Conservation (phyloP, 1,140 invertebrate genomes). For the Drosophila virilis region DNA sequence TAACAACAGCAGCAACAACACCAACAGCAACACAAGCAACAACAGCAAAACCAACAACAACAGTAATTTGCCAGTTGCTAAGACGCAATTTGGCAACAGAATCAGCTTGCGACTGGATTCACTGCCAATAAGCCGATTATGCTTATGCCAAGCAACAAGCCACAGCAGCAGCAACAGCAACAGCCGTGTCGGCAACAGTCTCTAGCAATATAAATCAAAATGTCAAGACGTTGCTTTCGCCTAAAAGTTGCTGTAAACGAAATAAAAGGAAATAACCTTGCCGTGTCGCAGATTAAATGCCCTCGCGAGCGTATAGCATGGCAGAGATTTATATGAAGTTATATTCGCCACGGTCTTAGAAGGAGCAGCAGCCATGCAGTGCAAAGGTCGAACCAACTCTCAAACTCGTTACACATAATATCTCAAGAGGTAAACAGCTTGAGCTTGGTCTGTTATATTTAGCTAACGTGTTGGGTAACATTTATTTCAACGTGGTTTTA, state of each 20-base stretch:
- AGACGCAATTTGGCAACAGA: slow-evolving; percentile 30
- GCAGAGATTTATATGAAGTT: no score
- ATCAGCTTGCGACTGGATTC: slow-evolving; percentile 26
- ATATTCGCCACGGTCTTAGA: no score
- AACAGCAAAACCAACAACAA: slow-evolving; percentile 9
- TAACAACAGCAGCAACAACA: neutral
- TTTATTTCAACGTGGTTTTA: no score
- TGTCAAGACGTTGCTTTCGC: slow-evolving; percentile 60
- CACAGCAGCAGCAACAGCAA: slow-evolving; percentile 20
- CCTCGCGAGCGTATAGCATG: no score
- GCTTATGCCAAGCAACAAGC: slow-evolving; percentile 69
- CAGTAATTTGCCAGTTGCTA: neutral
- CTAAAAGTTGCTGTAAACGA: slow-evolving; percentile 59
- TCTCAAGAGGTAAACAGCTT: no score
- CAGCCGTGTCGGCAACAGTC: slow-evolving; percentile 31
- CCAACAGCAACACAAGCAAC: slow-evolving; percentile 7
- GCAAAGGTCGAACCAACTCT: no score
- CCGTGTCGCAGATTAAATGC: neutral
- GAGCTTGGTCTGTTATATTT: no score
- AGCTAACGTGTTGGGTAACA: no score
- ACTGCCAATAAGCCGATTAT: slow-evolving; percentile 53
- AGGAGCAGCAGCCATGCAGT: no score
- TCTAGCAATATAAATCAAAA: slow-evolving; percentile 71
- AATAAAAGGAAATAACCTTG: neutral
- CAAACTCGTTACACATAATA: no score